phyloP scores from a whole-genome alignment of 2,113 vertebrate genomes.

The Amphilophus citrinellus region DNA sequence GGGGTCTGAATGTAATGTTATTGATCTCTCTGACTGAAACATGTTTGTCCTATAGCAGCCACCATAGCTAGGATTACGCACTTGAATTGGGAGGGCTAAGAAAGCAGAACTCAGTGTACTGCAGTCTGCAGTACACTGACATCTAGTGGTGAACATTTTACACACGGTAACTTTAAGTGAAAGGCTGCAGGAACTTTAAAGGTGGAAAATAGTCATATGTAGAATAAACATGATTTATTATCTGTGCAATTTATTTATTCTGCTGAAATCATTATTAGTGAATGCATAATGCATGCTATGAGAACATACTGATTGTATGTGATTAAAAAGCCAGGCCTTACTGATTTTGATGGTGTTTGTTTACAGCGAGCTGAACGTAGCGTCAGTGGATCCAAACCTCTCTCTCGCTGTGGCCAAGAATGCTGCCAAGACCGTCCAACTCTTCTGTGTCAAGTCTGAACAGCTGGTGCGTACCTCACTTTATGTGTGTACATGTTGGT shows the following conservation, averaged over 20 bases:
- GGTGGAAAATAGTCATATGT: neutral
- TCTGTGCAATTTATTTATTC: no score
- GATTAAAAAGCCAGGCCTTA: neutral
- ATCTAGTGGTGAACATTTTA: no score
- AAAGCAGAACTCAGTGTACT: no score
- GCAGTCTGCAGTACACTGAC: no score
- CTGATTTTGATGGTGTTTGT: neutral
- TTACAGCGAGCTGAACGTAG: slow-evolving; percentile 93
- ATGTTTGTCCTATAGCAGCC: no score
- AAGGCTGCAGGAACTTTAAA: neutral
- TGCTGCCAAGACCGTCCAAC: slow-evolving; percentile 93
- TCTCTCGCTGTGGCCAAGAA: slow-evolving; percentile 94
- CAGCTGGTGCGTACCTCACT: slow-evolving; percentile 87
- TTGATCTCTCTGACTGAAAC: no score
- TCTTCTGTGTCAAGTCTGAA: slow-evolving; percentile 95
- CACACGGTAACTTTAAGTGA: no score
- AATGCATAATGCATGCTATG: no score
- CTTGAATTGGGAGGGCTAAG: no score
- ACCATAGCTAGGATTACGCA: no score
- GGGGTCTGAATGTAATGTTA: no score
- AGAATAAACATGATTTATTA: neutral
- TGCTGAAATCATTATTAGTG: neutral
- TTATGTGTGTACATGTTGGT: neutral
- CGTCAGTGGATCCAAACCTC: slow-evolving; percentile 91
- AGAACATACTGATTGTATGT: accelerated